A percentile compares a stretch with the other conserved stretches of the same genome.
Evolutionary conservation across 2,888 invertebrate species (phyloP).

Genomic region (Yponomeuta plumbellus): DNA sequence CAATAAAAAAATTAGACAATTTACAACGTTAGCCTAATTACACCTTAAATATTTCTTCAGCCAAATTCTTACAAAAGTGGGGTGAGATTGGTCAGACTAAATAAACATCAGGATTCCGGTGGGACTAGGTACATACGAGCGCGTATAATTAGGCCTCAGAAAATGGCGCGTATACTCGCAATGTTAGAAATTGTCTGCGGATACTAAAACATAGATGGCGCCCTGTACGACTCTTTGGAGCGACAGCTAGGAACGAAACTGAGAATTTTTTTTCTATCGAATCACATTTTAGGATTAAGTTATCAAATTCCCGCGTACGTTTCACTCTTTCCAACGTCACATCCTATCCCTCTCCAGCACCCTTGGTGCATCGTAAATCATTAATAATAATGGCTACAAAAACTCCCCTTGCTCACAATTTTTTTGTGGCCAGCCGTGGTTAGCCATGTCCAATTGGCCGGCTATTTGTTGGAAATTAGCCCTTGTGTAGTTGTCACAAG

Average conservation of each 20-base stretch:
- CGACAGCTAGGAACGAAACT: too few relatives aligned
- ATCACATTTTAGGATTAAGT: constrained; percentile 13
- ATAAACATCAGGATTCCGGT: too few relatives aligned
- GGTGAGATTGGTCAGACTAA: too few relatives aligned
- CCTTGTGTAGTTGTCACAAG: constrained; percentile 5
- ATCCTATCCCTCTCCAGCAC: constrained; percentile 9
- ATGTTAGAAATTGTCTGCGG: background rate
- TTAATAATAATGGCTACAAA: constrained; percentile 19
- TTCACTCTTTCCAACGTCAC: constrained; percentile 5
- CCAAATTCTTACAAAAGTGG: too few relatives aligned
- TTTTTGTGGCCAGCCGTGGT: constrained; percentile 4
- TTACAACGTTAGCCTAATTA: too few relatives aligned
- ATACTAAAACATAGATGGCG: constrained; percentile 5
- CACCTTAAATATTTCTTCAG: too few relatives aligned
- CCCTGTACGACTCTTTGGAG: background rate
- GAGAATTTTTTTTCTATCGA: background rate
- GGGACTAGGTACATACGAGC: too few relatives aligned
- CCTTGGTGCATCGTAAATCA: constrained; percentile 16
- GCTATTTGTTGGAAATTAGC: constrained; percentile 6
- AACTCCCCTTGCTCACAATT: constrained; percentile 11
- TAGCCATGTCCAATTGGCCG: background rate
- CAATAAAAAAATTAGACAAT: too few relatives aligned
- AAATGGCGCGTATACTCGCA: too few relatives aligned
- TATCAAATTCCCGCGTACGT: constrained; percentile 11
- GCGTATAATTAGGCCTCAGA: too few relatives aligned